Evolutionary conservation across 2,797 vertebrate species (phyloP).

Genomic region (Polyboroides typus): DNA sequence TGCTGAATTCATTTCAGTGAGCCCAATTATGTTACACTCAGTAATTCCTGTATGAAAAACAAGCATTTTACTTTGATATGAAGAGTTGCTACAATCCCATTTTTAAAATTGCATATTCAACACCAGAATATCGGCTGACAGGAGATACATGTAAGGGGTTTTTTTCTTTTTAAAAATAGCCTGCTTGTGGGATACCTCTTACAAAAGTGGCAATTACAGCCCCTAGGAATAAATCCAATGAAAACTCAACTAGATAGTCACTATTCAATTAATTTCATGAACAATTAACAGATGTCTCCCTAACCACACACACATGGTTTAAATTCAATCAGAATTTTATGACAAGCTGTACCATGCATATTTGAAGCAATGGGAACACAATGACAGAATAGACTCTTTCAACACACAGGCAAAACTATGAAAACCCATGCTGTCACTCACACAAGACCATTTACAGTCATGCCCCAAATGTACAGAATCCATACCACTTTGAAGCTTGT

Average conservation of each 20-base stretch:
- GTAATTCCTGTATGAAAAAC: conserved; percentile 66
- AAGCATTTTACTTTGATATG: conserved; percentile 61
- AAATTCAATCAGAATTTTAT: conserved; percentile 52
- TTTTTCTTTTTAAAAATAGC: background rate
- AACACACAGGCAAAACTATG: background rate
- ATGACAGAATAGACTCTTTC: background rate
- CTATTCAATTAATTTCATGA: conserved; percentile 21
- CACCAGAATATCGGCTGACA: background rate
- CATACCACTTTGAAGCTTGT: background rate
- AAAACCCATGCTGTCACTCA: background rate
- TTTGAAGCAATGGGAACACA: background rate
- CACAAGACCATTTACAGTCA: background rate
- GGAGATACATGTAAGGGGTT: background rate
- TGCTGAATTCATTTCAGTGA: conserved; percentile 65
- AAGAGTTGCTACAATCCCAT: conserved; percentile 19
- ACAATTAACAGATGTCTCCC: conserved; percentile 60
- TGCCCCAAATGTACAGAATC: background rate
- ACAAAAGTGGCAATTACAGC: background rate
- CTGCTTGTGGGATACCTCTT: background rate
- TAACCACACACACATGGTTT: conserved; percentile 22
- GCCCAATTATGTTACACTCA: conserved; percentile 66
- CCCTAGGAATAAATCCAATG: conserved; percentile 3
- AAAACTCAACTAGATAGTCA: conserved; percentile 17
- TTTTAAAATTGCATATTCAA: conserved; percentile 22
- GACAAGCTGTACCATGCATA: background rate